These are phyloP conservation scores for Athalia cordata DNA, from an alignment of 2,888 invertebrate genomes.

Conservation along the genomic window DNA sequence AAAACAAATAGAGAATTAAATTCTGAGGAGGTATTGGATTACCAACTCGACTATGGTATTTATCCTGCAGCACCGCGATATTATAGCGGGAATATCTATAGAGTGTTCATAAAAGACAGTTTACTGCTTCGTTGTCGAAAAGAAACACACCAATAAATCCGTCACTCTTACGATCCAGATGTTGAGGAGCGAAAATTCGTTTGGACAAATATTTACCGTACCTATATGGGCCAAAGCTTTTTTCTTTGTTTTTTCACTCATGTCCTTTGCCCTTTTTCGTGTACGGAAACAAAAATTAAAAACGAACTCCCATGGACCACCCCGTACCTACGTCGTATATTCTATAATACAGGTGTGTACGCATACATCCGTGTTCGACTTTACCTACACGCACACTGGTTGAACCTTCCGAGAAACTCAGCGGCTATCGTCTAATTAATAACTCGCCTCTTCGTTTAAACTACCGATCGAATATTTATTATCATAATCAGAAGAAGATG, in stretches of 20 bases:
- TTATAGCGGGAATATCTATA: neutral
- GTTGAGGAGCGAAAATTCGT: too few relatives aligned
- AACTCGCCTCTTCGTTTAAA: neutral
- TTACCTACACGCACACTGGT: neutral
- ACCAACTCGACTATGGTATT: neutral
- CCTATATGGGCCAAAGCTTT: neutral
- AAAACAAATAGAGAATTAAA: slow-evolving; percentile 26
- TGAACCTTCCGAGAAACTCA: slow-evolving; percentile 10
- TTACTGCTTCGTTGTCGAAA: too few relatives aligned
- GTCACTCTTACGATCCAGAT: too few relatives aligned
- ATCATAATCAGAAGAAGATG: neutral
- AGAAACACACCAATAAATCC: too few relatives aligned
- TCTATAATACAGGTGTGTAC: neutral
- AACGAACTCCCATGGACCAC: neutral
- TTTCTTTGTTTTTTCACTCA: neutral
- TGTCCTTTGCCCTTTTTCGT: too few relatives aligned
- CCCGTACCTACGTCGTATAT: neutral
- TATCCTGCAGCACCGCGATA: neutral
- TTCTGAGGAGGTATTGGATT: slow-evolving; percentile 1
- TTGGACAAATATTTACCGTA: too few relatives aligned
- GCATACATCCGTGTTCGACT: too few relatives aligned
- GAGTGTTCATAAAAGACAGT: neutral
- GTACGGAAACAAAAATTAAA: too few relatives aligned
- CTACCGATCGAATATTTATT: slow-evolving; percentile 15
- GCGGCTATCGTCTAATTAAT: slow-evolving; percentile 18